A percentile compares a stretch with the other conserved stretches of the same genome.
phyloP scores from a whole-genome alignment of 64 coral and sea anemone species.

The Pachyseris speciosa region DNA sequence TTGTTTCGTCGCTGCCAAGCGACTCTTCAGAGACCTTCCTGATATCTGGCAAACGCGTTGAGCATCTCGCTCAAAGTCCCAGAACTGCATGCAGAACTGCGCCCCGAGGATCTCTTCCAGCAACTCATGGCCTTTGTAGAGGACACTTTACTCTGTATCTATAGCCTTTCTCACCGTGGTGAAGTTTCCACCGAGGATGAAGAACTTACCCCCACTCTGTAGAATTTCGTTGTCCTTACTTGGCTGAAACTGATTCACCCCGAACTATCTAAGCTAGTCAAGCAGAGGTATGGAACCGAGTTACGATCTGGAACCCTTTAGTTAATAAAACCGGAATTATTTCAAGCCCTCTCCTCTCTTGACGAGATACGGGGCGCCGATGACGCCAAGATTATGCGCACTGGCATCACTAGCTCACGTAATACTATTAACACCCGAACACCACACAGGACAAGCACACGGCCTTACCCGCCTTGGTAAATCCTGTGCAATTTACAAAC shows the following conservation, averaged over 20 bases:
- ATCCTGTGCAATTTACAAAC: slow-evolving; percentile 10
- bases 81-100: too few relatives aligned
- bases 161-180: slow-evolving; percentile 15
- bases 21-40: too few relatives aligned
- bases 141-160: too few relatives aligned
- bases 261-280: slow-evolving; percentile 2
- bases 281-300: slow-evolving; percentile 53
- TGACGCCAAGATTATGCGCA: too few relatives aligned
- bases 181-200: background rate
- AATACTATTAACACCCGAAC: background rate
- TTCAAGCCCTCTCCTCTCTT: too few relatives aligned
- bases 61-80: too few relatives aligned
- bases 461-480: background rate
- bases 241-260: slow-evolving; percentile 43
- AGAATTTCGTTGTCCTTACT: slow-evolving; percentile 27
- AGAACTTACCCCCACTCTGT: background rate
- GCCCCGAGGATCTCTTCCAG: too few relatives aligned
- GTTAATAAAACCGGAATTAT: slow-evolving; percentile 46
- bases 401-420: background rate
- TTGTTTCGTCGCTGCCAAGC: too few relatives aligned
- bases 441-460: background rate
- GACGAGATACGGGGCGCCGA: too few relatives aligned
- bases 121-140: too few relatives aligned
- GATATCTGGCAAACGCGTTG: too few relatives aligned
- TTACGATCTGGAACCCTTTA: slow-evolving; percentile 30